Evolutionary conservation across 2,888 invertebrate species (phyloP).

Genomic region (Tetragonisca angustula): DNA sequence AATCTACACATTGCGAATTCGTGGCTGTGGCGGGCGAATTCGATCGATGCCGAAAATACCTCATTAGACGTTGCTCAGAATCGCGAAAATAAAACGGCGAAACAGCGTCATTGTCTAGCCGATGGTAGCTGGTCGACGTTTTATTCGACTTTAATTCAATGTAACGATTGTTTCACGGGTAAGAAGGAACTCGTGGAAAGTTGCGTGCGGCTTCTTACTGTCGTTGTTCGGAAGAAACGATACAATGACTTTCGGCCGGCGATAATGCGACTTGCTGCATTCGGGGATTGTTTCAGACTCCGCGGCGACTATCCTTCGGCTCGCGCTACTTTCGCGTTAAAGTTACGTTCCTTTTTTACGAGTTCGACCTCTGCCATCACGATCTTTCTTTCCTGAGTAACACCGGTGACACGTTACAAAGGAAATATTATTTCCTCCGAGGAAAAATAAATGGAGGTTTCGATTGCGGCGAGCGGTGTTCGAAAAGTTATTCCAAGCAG

Average conservation of each 20-base stretch:
- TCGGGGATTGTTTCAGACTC: conserved; percentile 35
- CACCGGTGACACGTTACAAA: background rate
- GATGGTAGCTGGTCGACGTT: conserved; percentile 3
- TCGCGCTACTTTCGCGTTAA: conserved; percentile 29
- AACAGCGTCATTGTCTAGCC: conserved; percentile 8
- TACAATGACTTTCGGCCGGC: conserved; percentile 48
- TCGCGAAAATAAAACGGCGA: conserved; percentile 19
- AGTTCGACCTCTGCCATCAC: background rate
- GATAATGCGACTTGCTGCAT: conserved; percentile 53
- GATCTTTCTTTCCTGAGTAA: background rate
- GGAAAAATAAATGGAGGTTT: background rate
- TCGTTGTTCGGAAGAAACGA: conserved; percentile 54
- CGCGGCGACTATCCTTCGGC: conserved; percentile 64
- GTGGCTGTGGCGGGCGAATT: background rate
- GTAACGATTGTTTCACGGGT: conserved; percentile 56
- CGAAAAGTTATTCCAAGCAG: background rate
- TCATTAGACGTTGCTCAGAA: conserved; percentile 19
- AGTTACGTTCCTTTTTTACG: background rate
- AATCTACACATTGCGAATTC: background rate
- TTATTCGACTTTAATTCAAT: conserved; percentile 68
- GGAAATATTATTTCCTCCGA: background rate
- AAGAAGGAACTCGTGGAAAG: conserved; percentile 38
- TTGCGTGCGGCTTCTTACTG: conserved; percentile 44
- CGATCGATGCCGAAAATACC: conserved; percentile 19
- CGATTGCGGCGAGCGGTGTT: background rate